phyloP scores from a whole-genome alignment of 35 echinoderm and acorn worm species.

The Acanthaster planci region DNA sequence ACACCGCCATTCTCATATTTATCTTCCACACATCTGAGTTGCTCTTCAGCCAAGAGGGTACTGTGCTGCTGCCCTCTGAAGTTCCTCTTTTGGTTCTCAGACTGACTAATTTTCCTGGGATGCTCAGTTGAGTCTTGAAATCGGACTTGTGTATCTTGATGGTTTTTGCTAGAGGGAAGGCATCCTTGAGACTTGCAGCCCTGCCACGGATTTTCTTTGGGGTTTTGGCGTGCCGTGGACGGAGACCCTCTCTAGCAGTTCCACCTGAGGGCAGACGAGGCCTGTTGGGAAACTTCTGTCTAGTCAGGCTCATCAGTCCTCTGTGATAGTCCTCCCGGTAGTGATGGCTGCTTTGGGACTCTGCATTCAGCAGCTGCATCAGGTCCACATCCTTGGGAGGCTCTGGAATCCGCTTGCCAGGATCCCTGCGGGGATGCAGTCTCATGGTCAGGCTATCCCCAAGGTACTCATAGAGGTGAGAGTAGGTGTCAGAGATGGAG shows the following conservation, averaged over 20 bases:
- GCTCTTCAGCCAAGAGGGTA: neutral
- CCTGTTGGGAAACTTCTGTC: conserved; percentile 55
- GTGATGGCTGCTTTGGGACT: neutral
- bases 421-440: conserved; percentile 30
- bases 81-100: conserved; percentile 26
- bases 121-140: conserved; percentile 11
- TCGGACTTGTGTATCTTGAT: conserved; percentile 41
- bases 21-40: conserved; percentile 48
- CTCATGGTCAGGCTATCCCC: conserved; percentile 73
- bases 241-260: conserved; percentile 60
- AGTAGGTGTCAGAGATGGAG: conserved; percentile 62
- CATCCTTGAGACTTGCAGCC: conserved; percentile 70
- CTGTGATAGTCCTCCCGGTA: neutral
- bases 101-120: conserved; percentile 12
- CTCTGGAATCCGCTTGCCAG: conserved; percentile 2
- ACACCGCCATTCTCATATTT: conserved; percentile 51
- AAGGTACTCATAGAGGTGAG: conserved; percentile 73
- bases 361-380: conserved; percentile 62
- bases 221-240: conserved; percentile 58
- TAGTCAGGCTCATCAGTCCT: conserved; percentile 40
- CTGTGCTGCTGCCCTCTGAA: neutral
- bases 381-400: conserved; percentile 42
- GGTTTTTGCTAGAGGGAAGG: conserved; percentile 66
- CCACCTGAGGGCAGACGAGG: conserved; percentile 54
- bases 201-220: conserved; percentile 48